Evolutionary conservation across 2,797 vertebrate species (phyloP).

Genomic region (Valencia hispanica): DNA sequence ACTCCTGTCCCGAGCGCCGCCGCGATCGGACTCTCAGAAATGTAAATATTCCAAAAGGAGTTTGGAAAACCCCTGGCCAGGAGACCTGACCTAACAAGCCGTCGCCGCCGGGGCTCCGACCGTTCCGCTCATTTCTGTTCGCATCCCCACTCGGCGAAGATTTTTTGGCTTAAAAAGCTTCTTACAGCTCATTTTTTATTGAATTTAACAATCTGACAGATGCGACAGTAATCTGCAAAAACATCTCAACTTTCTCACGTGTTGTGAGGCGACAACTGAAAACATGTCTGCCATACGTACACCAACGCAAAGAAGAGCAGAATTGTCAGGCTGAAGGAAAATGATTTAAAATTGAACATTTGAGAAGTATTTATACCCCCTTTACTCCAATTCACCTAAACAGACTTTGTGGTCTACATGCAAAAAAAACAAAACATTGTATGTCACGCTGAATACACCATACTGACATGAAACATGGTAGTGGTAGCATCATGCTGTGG

Average conservation of each 20-base stretch:
- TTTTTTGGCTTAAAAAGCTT: background rate
- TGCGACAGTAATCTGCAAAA: background rate
- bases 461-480: background rate
- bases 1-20: background rate
- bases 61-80: slow-evolving; percentile 22
- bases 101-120: slow-evolving; percentile 8
- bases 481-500: background rate
- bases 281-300: background rate
- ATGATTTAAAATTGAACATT: too few species aligned
- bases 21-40: slow-evolving; percentile 17
- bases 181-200: background rate
- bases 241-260: background rate
- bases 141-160: background rate
- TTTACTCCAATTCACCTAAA: background rate
- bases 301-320: background rate
- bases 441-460: background rate
- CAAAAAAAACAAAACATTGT: background rate
- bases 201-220: background rate
- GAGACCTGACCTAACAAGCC: slow-evolving; percentile 40
- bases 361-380: background rate
- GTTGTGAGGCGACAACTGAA: background rate
- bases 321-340: background rate
- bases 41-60: slow-evolving; percentile 38
- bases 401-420: background rate
- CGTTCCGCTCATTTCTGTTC: slow-evolving; percentile 12